phyloP scores from a whole-genome alignment of 1,140 invertebrate genomes.

The Drosophila erecta region DNA sequence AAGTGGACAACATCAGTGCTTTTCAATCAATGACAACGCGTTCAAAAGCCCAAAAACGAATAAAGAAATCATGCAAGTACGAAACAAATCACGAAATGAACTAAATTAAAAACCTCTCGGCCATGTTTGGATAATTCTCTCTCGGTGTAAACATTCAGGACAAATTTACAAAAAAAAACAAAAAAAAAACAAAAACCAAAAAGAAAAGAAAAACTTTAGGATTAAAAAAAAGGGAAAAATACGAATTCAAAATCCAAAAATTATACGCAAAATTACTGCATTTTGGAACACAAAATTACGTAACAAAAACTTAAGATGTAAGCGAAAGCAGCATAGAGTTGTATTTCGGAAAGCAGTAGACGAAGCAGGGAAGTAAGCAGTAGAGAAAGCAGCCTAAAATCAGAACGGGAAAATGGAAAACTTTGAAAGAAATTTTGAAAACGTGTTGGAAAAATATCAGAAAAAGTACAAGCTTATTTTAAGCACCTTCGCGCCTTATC shows the following conservation, averaged over 20 bases:
- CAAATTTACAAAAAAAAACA: slow-evolving; percentile 68
- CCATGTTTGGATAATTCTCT: slow-evolving; percentile 85
- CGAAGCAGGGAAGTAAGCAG: slow-evolving; percentile 28
- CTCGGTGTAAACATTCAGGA: slow-evolving; percentile 85
- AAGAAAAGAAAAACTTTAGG: slow-evolving; percentile 46
- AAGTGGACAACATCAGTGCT: slow-evolving; percentile 68
- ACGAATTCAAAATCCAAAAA: slow-evolving; percentile 78
- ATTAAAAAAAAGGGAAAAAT: slow-evolving; percentile 59
- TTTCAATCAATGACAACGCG: slow-evolving; percentile 64
- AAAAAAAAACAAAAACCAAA: slow-evolving; percentile 46
- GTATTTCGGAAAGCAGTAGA: slow-evolving; percentile 19
- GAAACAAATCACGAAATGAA: slow-evolving; percentile 57
- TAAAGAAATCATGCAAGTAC: slow-evolving; percentile 47
- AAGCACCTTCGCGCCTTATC: slow-evolving; percentile 90
- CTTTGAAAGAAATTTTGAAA: slow-evolving; percentile 75
- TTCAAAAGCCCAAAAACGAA: slow-evolving; percentile 60
- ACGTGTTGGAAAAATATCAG: slow-evolving; percentile 86
- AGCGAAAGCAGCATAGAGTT: slow-evolving; percentile 44
- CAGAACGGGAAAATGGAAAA: slow-evolving; percentile 57
- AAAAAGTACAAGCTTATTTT: slow-evolving; percentile 90
- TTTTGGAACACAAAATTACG: slow-evolving; percentile 81
- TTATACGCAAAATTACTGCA: slow-evolving; percentile 78
- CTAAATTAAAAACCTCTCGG: slow-evolving; percentile 79
- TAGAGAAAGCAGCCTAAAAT: slow-evolving; percentile 24
- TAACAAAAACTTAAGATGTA: slow-evolving; percentile 71